Evolutionary conservation across 2,888 invertebrate species (phyloP).

Genomic region (Microctonus aethiopoides): DNA sequence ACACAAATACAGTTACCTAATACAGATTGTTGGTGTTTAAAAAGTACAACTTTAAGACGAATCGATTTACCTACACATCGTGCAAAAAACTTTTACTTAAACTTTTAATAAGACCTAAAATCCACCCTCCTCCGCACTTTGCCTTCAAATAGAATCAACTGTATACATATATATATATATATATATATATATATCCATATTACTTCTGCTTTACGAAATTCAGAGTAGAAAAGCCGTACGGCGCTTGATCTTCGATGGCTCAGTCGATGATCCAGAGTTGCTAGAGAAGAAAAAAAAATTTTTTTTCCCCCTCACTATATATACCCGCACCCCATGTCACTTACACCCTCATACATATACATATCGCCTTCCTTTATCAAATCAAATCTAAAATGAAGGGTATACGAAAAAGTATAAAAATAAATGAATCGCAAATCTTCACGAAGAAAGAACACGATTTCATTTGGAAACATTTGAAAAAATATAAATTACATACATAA

Average conservation of each 20-base stretch:
- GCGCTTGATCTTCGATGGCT: constrained; percentile 15
- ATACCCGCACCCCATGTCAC: not conserved
- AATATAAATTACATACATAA: not conserved
- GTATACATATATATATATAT: constrained; percentile 10
- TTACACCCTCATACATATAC: too few relatives aligned
- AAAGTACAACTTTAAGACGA: not conserved
- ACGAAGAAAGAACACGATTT: not conserved
- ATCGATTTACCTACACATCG: not conserved
- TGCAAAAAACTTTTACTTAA: not conserved
- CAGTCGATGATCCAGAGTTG: constrained; percentile 7
- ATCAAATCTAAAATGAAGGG: not conserved
- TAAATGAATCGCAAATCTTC: not conserved
- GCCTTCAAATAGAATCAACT: constrained; percentile 10
- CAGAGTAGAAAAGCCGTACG: constrained; percentile 14
- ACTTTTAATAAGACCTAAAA: constrained; percentile 24
- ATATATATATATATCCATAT: constrained; percentile 7
- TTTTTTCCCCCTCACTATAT: not conserved
- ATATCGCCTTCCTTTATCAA: not conserved
- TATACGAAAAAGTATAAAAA: not conserved
- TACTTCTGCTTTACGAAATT: constrained; percentile 6
- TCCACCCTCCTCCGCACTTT: not conserved
- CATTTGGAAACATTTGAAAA: not conserved
- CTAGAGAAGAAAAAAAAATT: not conserved
- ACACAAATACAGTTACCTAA: not conserved
- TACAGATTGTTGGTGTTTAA: not conserved